Conservation (phyloP, 64 coral and sea anemone genomes). For the Trachythela sp. region DNA sequence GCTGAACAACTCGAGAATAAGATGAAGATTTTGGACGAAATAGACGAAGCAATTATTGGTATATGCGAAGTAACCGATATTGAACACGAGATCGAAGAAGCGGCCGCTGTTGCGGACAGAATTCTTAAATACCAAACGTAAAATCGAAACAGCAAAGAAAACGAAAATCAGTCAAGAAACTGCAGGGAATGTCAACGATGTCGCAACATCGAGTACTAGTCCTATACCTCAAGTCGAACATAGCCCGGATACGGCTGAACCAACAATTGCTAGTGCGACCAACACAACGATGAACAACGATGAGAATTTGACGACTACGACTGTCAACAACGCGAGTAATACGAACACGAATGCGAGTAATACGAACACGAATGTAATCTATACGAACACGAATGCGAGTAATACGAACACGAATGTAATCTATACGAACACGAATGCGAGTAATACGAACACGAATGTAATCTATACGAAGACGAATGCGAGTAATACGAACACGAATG, state of each 20-base stretch:
- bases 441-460: too few species aligned
- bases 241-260: not conserved
- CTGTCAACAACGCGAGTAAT: not conserved
- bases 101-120: not conserved
- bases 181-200: not conserved
- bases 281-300: not conserved
- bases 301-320: conserved; percentile 11
- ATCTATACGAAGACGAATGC: too few species aligned
- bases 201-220: not conserved
- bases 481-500: too few species aligned
- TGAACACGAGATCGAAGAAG: conserved; percentile 42
- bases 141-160: conserved; percentile 13
- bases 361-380: not conserved
- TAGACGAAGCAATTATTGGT: conserved; percentile 32
- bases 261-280: not conserved
- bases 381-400: not conserved
- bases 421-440: too few species aligned
- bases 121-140: conserved; percentile 13
- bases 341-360: not conserved
- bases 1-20: conserved; percentile 6
- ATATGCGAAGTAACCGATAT: conserved; percentile 41
- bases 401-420: too few species aligned
- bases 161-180: conserved; percentile 10
- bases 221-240: conserved; percentile 14
- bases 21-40: conserved; percentile 24